These are phyloP conservation scores for Epinephelus coioides DNA, from an alignment of 2,797 vertebrate species.

Conservation along the genomic window DNA sequence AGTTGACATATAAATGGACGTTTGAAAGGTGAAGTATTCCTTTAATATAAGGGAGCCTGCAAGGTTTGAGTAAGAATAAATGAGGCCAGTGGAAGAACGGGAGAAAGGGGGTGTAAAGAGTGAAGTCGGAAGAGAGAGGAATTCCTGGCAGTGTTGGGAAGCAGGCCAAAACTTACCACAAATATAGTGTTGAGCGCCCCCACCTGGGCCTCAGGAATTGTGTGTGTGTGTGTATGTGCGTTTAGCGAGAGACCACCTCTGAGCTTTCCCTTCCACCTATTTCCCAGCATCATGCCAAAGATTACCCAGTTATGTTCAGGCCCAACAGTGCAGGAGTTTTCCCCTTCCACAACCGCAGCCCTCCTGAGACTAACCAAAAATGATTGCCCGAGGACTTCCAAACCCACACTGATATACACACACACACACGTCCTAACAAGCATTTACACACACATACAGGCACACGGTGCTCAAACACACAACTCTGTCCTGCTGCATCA, in stretches of 20 bases:
- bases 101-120: slow-evolving; percentile 35
- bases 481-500: slow-evolving; percentile 55
- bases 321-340: slow-evolving; percentile 75
- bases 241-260: slow-evolving; percentile 82
- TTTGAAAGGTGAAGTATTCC: no score
- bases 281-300: slow-evolving; percentile 82
- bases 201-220: slow-evolving; percentile 69
- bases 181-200: slow-evolving; percentile 77
- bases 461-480: slow-evolving; percentile 46
- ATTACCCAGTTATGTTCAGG: slow-evolving; percentile 78
- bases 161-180: slow-evolving; percentile 74
- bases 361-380: slow-evolving; percentile 72
- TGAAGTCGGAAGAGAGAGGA: slow-evolving; percentile 56
- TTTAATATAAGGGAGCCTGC: neutral
- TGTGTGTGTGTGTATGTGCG: slow-evolving; percentile 31
- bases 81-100: slow-evolving; percentile 28
- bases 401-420: slow-evolving; percentile 62
- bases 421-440: slow-evolving; percentile 48
- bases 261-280: slow-evolving; percentile 81
- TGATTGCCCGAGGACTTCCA: slow-evolving; percentile 71
- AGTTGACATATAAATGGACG: no score
- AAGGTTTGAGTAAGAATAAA: slow-evolving; percentile 16
- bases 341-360: slow-evolving; percentile 69
- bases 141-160: slow-evolving; percentile 80
- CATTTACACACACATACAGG: slow-evolving; percentile 44